Conservation (phyloP, 2,888 invertebrate species). For the Drosophila quinaria region DNA sequence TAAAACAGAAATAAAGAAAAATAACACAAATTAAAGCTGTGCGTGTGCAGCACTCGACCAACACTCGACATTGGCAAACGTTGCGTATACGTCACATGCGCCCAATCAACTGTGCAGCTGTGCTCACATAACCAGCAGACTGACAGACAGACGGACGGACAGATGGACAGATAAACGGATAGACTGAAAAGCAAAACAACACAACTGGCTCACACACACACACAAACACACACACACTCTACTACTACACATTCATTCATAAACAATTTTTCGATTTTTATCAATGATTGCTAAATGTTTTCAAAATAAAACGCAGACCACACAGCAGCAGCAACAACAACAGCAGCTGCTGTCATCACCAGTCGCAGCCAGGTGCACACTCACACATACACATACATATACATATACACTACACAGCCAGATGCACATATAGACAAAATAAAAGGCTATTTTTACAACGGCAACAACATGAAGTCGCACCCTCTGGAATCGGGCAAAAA, state of each 20-base stretch:
- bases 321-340: conserved; percentile 42
- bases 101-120: conserved; percentile 66
- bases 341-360: conserved; percentile 52
- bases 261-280: conserved; percentile 78
- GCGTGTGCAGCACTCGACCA: conserved; percentile 18
- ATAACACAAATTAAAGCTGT: conserved; percentile 40
- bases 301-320: conserved; percentile 65
- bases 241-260: conserved; percentile 64
- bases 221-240: conserved; percentile 16
- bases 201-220: conserved; percentile 32
- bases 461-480: conserved; percentile 19
- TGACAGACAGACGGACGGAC: conserved; percentile 16
- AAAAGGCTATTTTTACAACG: conserved; percentile 43
- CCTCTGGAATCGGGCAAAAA: conserved; percentile 9
- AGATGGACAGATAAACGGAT: conserved; percentile 4
- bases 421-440: conserved; percentile 10
- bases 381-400: conserved; percentile 22
- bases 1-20: conserved; percentile 30
- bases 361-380: conserved; percentile 50
- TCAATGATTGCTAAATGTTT: conserved; percentile 80
- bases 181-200: conserved; percentile 22
- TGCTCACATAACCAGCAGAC: conserved; percentile 38
- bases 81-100: conserved; percentile 69
- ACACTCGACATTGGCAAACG: conserved; percentile 34
- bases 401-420: conserved; percentile 3